Evolutionary conservation across 1,140 invertebrate species (phyloP), one percentile per base, ranked within the genome.

Genomic region (Pinna nobilis): DNA sequence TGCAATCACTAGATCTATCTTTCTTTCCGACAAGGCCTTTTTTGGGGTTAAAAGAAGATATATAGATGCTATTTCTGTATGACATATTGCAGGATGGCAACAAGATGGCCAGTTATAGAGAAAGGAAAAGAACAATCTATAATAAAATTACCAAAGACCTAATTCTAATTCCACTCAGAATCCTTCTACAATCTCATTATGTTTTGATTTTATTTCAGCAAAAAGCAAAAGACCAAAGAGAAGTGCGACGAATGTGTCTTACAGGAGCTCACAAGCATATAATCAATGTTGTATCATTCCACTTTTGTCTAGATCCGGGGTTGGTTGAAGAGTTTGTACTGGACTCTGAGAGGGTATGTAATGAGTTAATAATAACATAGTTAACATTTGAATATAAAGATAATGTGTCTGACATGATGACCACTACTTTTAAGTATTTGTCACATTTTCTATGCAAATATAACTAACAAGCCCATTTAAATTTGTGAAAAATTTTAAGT

Each of bases 271-370:
- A 84, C 59, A 81, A 78, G 49, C 64, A 80, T 44, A 51, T 85
- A 0, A 57, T 82, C 20, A 32, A 37, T 13, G 41, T 81, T 11
- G 78, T 81, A 23, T 66, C 66, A 39, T 47, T 74, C 50, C 74
- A 78, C 53, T 55, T 85, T 39, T 57, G 75, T 3, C 25, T 85
- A 13, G 82, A 82, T 51, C 32, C 49, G 13, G 63, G 50, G 15
- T 74, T 61, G 20, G 76, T 82, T 11, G 83, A 85, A 59, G 83
- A 85, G 47, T 82, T 79, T 61, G 57, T 79, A 9, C 50, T 85
- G 49, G 83, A 85, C 57, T 61, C 74, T 32, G 74, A 80, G 2
- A 74, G 65, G 67, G 82, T 83, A 72, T 78, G 70, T 51, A 35
- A 32, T 37, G 25, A 25, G 18, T 6, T 64, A 11, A 57, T 30